Conservation (phyloP, 2,113 vertebrate genomes). For the Vulpes vulpes region DNA sequence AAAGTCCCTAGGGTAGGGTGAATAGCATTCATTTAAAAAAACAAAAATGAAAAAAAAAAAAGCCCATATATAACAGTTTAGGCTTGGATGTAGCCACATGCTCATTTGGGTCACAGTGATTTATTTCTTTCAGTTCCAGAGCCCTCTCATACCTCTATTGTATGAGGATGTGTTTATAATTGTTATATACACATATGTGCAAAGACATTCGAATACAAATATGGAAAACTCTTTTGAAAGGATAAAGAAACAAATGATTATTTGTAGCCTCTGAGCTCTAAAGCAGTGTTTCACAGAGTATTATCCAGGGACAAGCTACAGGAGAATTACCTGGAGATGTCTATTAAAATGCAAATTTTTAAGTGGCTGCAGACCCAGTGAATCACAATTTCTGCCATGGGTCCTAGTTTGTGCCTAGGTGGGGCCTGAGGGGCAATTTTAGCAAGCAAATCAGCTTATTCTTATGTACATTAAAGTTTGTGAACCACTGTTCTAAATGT, state of each 20-base stretch:
- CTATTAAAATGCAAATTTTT: constrained; percentile 38
- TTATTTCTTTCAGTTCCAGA: constrained; percentile 27
- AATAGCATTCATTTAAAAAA: constrained; percentile 40
- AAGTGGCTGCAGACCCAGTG: not conserved
- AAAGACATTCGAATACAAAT: constrained; percentile 32
- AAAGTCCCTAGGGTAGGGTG: not conserved
- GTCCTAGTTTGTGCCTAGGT: not conserved
- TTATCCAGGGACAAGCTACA: not conserved
- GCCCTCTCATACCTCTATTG: not conserved
- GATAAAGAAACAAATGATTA: constrained; percentile 41
- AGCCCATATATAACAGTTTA: not conserved
- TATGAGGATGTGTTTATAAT: not conserved
- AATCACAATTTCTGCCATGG: constrained; percentile 37
- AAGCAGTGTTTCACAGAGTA: not conserved
- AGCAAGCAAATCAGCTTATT: not conserved
- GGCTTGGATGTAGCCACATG: not conserved
- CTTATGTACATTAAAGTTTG: not conserved
- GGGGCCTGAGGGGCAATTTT: not conserved
- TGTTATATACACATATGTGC: not conserved
- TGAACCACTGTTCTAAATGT: not conserved
- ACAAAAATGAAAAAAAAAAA: not conserved
- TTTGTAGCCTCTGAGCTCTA: not conserved
- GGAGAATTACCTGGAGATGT: not conserved
- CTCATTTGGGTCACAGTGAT: not conserved
- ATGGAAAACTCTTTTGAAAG: constrained; percentile 32